phyloP scores from a whole-genome alignment of 2,888 invertebrate species.

The Cryptocephalus moraei region DNA sequence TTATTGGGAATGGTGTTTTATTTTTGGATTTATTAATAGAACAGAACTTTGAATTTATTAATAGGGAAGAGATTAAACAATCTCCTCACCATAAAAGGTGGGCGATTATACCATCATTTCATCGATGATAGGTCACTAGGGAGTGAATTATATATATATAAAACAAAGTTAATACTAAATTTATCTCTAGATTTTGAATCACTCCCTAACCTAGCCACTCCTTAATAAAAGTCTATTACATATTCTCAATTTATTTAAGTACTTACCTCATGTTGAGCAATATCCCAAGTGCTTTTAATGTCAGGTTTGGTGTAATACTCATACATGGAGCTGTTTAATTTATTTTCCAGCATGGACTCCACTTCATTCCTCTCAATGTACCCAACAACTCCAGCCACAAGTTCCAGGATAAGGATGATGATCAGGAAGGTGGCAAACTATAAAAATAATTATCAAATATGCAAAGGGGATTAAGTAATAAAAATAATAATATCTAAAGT shows the following conservation, averaged over 20 bases:
- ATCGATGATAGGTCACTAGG: no score
- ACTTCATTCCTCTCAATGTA: constrained; percentile 67
- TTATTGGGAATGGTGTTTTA: no score
- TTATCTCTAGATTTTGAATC: no score
- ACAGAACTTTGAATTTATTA: no score
- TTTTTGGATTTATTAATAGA: no score
- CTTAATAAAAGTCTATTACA: neutral
- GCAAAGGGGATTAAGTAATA: neutral
- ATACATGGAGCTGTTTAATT: constrained; percentile 62
- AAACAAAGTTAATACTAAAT: no score
- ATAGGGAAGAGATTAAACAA: no score
- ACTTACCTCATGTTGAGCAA: constrained; percentile 75
- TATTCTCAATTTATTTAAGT: neutral
- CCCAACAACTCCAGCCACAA: constrained; percentile 75
- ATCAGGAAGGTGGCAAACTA: constrained; percentile 71
- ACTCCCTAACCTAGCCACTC: no score
- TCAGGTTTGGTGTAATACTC: constrained; percentile 54
- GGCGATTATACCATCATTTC: no score
- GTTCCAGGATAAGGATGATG: constrained; percentile 71
- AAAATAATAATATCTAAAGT: no score
- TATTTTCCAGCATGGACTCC: constrained; percentile 53
- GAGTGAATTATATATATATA: no score
- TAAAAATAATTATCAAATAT: constrained; percentile 12
- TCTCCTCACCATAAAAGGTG: no score
- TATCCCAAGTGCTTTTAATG: constrained; percentile 67